A percentile compares a stretch with the other conserved stretches of the same genome.
These are phyloP conservation scores for Bursaphelenchus okinawaensis DNA, from an alignment of 2,888 invertebrate species.

Conservation along the genomic window DNA sequence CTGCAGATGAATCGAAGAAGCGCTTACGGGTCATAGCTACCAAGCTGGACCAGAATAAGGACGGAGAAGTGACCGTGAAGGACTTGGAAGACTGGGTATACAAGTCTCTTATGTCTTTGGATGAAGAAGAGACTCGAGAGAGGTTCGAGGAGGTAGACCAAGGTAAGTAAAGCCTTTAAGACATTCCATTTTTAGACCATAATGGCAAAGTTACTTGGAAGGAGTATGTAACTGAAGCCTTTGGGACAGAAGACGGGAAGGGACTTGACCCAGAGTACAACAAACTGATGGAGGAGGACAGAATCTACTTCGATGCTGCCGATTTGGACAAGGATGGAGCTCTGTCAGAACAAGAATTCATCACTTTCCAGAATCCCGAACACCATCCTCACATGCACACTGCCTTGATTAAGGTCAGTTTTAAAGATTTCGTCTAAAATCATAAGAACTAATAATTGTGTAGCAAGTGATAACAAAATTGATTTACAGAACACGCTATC, in stretches of 20 bases:
- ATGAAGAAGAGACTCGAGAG: conserved; percentile 57
- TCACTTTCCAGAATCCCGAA: conserved; percentile 85
- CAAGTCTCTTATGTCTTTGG: conserved; percentile 73
- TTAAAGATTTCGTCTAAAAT: background rate
- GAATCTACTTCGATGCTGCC: conserved; percentile 72
- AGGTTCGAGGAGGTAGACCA: conserved; percentile 67
- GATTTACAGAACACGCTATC: conserved; percentile 64
- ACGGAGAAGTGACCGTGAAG: conserved; percentile 70
- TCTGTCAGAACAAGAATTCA: conserved; percentile 74
- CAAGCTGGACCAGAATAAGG: conserved; percentile 81
- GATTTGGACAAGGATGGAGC: conserved; percentile 76
- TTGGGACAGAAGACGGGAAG: conserved; percentile 68
- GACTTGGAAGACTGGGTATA: conserved; percentile 80
- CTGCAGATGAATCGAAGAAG: conserved; percentile 77
- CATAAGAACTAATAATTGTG: background rate
- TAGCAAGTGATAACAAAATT: background rate
- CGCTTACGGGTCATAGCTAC: conserved; percentile 71
- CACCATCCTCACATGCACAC: conserved; percentile 77
- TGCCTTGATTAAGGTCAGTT: conserved; percentile 64
- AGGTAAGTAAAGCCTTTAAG: conserved; percentile 23
- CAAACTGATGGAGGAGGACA: conserved; percentile 69
- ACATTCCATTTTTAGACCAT: conserved; percentile 62
- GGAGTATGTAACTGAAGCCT: conserved; percentile 82
- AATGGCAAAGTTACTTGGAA: conserved; percentile 80
- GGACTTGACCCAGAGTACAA: conserved; percentile 42